Percentiles rank a stretch among this genome's conserved stretches.
Conservation (phyloP, 1,140 invertebrate species). For the Drosophila rufa region DNA sequence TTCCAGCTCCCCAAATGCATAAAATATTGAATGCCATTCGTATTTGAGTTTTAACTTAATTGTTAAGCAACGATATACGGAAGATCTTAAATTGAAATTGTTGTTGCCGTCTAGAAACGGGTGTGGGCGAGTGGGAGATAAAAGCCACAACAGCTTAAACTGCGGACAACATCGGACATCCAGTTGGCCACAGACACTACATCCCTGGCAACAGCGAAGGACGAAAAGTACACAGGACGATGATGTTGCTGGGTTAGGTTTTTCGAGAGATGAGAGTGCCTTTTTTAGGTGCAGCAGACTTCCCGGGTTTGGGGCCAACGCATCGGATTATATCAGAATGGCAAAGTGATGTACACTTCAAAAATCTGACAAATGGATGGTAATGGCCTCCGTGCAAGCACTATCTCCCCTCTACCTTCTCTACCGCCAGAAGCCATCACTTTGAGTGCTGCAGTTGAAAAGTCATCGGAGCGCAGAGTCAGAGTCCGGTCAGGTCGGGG, state of each 20-base stretch:
- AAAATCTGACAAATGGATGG: conserved; percentile 57
- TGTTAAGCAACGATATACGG: background rate
- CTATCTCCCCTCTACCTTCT: background rate
- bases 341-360: conserved; percentile 54
- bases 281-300: conserved; percentile 15
- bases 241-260: conserved; percentile 1
- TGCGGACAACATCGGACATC: conserved; percentile 16
- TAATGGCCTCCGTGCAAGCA: conserved; percentile 27
- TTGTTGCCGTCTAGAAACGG: background rate
- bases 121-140: conserved; percentile 7
- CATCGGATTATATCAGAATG: conserved; percentile 58
- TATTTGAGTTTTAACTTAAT: conserved; percentile 8
- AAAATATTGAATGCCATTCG: conserved; percentile 7
- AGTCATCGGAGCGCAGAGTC: conserved; percentile 31
- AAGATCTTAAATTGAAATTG: background rate
- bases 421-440: background rate
- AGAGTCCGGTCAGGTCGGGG: background rate
- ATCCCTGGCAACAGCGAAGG: conserved; percentile 7
- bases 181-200: conserved; percentile 22
- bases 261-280: conserved; percentile 24
- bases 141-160: conserved; percentile 30
- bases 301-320: conserved; percentile 3
- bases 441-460: conserved; percentile 38
- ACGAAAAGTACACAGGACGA: conserved; percentile 5
- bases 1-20: conserved; percentile 16